Evolutionary conservation across 2,888 invertebrate species (phyloP).

Genomic region (Plusia festucae): DNA sequence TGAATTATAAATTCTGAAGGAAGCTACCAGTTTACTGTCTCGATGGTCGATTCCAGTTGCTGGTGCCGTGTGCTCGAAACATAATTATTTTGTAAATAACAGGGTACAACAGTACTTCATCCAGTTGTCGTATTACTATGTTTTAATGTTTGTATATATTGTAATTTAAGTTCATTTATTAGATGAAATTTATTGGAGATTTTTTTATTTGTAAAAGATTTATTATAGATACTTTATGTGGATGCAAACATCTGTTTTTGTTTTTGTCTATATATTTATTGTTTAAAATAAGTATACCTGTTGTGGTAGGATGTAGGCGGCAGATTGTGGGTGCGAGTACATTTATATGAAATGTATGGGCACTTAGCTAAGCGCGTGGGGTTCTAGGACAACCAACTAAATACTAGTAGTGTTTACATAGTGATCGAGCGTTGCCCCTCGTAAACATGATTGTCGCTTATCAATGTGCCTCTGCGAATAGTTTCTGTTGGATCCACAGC

Average conservation of each 20-base stretch:
- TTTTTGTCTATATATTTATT: constrained; percentile 61
- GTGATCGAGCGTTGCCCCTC: constrained; percentile 35
- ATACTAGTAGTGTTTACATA: constrained; percentile 33
- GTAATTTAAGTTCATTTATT: constrained; percentile 68
- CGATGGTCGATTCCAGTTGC: constrained; percentile 20
- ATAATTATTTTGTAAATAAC: constrained; percentile 68
- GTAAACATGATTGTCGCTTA: constrained; percentile 28
- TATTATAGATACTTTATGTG: constrained; percentile 52
- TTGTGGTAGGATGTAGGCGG: constrained; percentile 44
- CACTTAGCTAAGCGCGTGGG: constrained; percentile 34
- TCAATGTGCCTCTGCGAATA: constrained; percentile 31
- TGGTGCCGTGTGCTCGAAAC: constrained; percentile 35
- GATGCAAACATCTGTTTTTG: constrained; percentile 57
- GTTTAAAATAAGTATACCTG: constrained; percentile 43
- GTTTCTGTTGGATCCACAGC: constrained; percentile 37
- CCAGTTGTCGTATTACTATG: constrained; percentile 75
- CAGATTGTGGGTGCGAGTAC: constrained; percentile 30
- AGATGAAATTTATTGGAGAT: constrained; percentile 72
- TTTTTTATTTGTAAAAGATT: constrained; percentile 67
- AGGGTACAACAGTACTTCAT: constrained; percentile 73
- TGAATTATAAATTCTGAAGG: constrained; percentile 29
- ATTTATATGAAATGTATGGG: constrained; percentile 41
- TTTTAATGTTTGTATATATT: constrained; percentile 81
- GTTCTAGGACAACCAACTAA: constrained; percentile 31
- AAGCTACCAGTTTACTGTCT: constrained; percentile 22